These are phyloP conservation scores for Phalloptychus januarius DNA, from an alignment of 2,797 vertebrate genomes.

Conservation along the genomic window DNA sequence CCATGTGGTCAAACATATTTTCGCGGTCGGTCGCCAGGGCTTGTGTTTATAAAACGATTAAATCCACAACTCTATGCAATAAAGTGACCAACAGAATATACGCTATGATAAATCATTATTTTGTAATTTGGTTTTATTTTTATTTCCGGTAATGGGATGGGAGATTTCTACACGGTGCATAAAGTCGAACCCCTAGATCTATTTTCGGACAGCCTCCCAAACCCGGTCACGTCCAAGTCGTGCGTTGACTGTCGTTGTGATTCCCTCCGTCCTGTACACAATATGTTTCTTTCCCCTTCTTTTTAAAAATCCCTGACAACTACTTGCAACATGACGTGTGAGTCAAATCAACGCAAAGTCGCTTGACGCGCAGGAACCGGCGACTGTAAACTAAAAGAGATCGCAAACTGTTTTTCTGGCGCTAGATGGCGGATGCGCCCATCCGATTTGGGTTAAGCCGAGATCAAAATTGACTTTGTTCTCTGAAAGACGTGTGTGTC, in stretches of 20 bases:
- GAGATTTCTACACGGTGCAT: conserved; percentile 64
- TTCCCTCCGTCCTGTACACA: conserved; percentile 46
- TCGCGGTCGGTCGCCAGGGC: conserved; percentile 26
- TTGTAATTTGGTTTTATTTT: background rate
- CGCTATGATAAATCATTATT: background rate
- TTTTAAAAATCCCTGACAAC: background rate
- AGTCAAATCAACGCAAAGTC: conserved; percentile 27
- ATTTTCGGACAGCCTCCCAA: conserved; percentile 71
- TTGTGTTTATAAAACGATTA: conserved; percentile 39
- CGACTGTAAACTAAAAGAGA: conserved; percentile 53
- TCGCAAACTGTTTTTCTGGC: conserved; percentile 61
- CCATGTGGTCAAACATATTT: conserved; percentile 2
- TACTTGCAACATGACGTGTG: conserved; percentile 13
- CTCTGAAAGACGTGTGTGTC: conserved; percentile 38
- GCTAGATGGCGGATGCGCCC: conserved; percentile 64
- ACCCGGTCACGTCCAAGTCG: conserved; percentile 68
- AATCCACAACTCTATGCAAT: background rate
- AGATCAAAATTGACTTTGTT: conserved; percentile 73
- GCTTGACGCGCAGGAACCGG: conserved; percentile 21
- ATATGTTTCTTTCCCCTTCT: background rate
- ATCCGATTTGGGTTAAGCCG: conserved; percentile 77
- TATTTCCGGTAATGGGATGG: conserved; percentile 30
- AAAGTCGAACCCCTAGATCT: conserved; percentile 68
- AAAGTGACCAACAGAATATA: conserved; percentile 13
- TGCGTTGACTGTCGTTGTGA: conserved; percentile 45